These are phyloP conservation scores for Ovibos moschatus DNA, from an alignment of 2,113 vertebrate genomes.

Conservation along the genomic window DNA sequence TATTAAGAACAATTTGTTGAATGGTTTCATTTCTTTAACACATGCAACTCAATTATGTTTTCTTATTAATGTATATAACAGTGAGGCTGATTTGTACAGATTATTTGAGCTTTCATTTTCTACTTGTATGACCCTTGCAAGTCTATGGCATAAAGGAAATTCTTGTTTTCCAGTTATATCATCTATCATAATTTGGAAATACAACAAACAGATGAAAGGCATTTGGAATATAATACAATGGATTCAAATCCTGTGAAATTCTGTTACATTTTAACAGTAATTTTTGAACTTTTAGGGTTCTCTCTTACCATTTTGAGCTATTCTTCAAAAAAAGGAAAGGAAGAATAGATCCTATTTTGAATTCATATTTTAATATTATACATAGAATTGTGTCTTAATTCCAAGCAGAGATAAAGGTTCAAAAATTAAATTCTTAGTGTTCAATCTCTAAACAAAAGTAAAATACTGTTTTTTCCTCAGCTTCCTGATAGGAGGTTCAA, in stretches of 20 bases:
- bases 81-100: background rate
- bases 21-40: background rate
- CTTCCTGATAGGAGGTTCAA: background rate
- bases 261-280: background rate
- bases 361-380: background rate
- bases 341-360: background rate
- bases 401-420: background rate
- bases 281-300: background rate
- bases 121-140: background rate
- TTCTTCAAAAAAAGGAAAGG: background rate
- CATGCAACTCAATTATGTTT: background rate
- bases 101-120: background rate
- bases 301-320: background rate
- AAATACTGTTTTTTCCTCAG: background rate
- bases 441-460: background rate
- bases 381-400: background rate
- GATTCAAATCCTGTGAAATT: background rate
- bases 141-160: background rate
- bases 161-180: background rate
- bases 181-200: background rate
- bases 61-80: background rate
- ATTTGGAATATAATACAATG: background rate
- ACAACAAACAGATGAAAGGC: background rate
- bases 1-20: constrained; percentile 24
- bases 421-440: background rate